phyloP scores from a whole-genome alignment of 2,113 vertebrate species.

The Mugil cephalus region DNA sequence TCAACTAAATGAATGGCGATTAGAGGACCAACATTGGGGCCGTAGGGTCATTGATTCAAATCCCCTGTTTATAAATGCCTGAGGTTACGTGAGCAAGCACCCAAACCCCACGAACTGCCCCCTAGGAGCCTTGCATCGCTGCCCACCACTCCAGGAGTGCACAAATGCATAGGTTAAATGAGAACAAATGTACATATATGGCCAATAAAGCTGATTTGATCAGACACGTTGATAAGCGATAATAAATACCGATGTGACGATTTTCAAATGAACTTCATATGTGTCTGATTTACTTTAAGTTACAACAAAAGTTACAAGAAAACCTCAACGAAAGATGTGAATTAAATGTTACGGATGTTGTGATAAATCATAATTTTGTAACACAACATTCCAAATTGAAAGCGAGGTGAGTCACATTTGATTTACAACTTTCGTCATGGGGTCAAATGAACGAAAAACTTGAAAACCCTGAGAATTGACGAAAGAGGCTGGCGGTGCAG shows the following conservation, averaged over 20 bases:
- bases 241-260: constrained; percentile 27
- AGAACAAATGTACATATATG: too few relatives aligned
- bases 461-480: constrained; percentile 32
- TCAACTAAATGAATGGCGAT: constrained; percentile 9
- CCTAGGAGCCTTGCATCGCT: too few relatives aligned
- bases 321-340: constrained; percentile 18
- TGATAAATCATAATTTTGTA: constrained; percentile 8
- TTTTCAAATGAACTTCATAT: constrained; percentile 15
- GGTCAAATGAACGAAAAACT: constrained; percentile 36
- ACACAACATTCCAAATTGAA: constrained; percentile 4
- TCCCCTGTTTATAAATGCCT: too few relatives aligned
- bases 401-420: constrained; percentile 2
- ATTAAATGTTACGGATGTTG: constrained; percentile 13
- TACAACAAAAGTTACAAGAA: constrained; percentile 29
- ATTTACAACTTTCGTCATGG: constrained; percentile 22
- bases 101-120: too few relatives aligned
- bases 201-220: not conserved
- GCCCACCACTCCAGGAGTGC: too few relatives aligned
- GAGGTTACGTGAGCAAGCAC: too few relatives aligned
- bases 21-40: too few relatives aligned
- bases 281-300: not conserved
- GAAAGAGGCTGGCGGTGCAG: not conserved
- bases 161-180: too few relatives aligned
- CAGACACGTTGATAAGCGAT: constrained; percentile 23
- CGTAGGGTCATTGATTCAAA: too few relatives aligned